Base-by-base conservation (phyloP, 2,888 invertebrate species). In the Autographa pulchrina region DNA sequence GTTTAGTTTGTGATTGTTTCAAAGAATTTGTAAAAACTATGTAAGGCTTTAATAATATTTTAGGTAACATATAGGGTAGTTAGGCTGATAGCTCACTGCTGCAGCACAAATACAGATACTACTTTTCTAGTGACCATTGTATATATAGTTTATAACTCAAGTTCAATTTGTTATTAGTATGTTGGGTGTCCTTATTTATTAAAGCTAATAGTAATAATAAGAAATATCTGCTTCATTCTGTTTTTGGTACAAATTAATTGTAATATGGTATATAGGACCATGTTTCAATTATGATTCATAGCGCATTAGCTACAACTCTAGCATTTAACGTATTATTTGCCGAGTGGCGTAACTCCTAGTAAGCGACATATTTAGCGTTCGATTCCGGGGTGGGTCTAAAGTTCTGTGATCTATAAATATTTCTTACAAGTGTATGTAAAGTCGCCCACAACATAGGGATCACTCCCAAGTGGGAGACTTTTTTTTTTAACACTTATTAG, bases 1-100 rank as follows among this genome's bases (percentile, higher is more conserved):
- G 62, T 31, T 43, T 43, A 58, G 2, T 43, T 74, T 62, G 71
- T 74, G 61, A 64, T 74, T 59, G 14, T 64, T 56, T 20, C 14
- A 56, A 56, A 56, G 54, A 56, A 56, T 20, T 56, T 25, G 54
- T 56, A 25, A 25, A 41, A 67, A 56, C 18, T 65, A 38, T 72
- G 54, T 61, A 62, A 56, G 54, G 14, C 43, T 8, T 11, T 63
- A 60, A 31, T 65, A 25, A 56, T 58, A 32, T 16, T 18, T 20
- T 70, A 74, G 43, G 35, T 59, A 43, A 2, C 6, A 74, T 31
- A 16, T 38, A 32, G 60, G 35, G 38, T 14, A 59, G 43, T 62
- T n/a, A 56, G 48, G 14, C 31, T 52, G 43, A 16, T 31, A 31
- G 41, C 74, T 65, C 9, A 65, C 65, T 31, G 63, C 64, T 52